These are phyloP conservation scores for Netelia melanura DNA, from an alignment of 2,888 invertebrate species.

Conservation along the genomic window DNA sequence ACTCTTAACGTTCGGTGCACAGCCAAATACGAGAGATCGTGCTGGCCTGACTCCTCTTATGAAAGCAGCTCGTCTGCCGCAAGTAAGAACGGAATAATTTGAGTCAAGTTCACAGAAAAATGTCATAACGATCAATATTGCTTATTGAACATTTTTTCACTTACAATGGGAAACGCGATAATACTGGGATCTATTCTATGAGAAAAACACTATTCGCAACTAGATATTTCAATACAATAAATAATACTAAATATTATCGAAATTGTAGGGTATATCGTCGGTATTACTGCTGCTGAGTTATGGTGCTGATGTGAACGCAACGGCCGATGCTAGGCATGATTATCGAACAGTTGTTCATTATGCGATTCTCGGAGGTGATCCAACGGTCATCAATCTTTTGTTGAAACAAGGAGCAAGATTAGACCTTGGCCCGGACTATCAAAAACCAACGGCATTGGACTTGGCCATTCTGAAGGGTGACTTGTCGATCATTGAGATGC, in stretches of 20 bases:
- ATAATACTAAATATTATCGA: not conserved
- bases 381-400: slow-evolving; percentile 91
- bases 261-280: slow-evolving; percentile 89
- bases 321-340: slow-evolving; percentile 94
- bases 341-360: slow-evolving; percentile 95
- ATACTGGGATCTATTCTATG: no score
- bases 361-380: slow-evolving; percentile 92
- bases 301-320: slow-evolving; percentile 95
- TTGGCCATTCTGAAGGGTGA: slow-evolving; percentile 94
- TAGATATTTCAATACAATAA: not conserved
- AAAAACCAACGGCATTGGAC: slow-evolving; percentile 93
- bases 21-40: slow-evolving; percentile 94
- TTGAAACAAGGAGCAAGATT: slow-evolving; percentile 93
- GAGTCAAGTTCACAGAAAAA: slow-evolving; percentile 14
- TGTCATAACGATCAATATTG: not conserved
- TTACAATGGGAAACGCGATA: no score
- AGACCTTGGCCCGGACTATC: slow-evolving; percentile 87
- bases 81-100: slow-evolving; percentile 85
- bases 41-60: slow-evolving; percentile 96
- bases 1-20: slow-evolving; percentile 93
- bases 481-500: slow-evolving; percentile 89
- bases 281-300: slow-evolving; percentile 91
- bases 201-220: not conserved
- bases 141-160: no score
- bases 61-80: slow-evolving; percentile 93